Conservation (phyloP, 2,797 vertebrate genomes). For the Sibirionetta formosa region DNA sequence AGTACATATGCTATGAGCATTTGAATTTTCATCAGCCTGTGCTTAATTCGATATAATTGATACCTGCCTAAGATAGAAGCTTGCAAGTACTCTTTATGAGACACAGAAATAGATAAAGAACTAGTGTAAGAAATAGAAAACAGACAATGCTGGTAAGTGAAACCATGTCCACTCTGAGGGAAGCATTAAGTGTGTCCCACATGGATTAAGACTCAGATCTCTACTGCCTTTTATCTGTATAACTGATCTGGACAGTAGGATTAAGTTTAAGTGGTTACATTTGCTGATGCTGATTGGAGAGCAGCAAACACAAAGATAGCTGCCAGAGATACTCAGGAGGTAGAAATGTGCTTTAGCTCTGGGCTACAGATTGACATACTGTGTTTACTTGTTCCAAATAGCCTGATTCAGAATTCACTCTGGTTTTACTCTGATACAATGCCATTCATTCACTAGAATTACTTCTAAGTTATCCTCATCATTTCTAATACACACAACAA, state of each 20-base stretch:
- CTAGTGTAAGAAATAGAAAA: slow-evolving; percentile 79
- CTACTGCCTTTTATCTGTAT: slow-evolving; percentile 79
- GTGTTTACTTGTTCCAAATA: slow-evolving; percentile 47
- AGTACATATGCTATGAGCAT: slow-evolving; percentile 66
- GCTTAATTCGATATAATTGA: slow-evolving; percentile 73
- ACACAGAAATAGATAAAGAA: slow-evolving; percentile 76
- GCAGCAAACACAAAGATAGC: slow-evolving; percentile 34
- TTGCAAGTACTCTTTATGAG: slow-evolving; percentile 72
- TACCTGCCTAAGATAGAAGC: slow-evolving; percentile 73
- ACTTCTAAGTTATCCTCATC: neutral
- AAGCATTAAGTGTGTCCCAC: slow-evolving; percentile 66
- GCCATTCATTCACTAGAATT: neutral
- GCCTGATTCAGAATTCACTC: neutral
- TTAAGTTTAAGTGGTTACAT: slow-evolving; percentile 80
- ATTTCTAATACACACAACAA: neutral
- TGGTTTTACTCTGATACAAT: neutral
- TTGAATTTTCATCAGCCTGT: slow-evolving; percentile 75
- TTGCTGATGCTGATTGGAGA: slow-evolving; percentile 73
- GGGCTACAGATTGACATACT: slow-evolving; percentile 13
- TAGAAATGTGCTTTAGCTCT: slow-evolving; percentile 42
- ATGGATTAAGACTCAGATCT: slow-evolving; percentile 69
- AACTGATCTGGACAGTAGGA: slow-evolving; percentile 80
- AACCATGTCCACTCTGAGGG: slow-evolving; percentile 41
- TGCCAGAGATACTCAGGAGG: slow-evolving; percentile 53
- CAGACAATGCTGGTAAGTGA: slow-evolving; percentile 75